Evolutionary conservation across 2,888 invertebrate species (phyloP).

Genomic region (Drosophila ezoana): DNA sequence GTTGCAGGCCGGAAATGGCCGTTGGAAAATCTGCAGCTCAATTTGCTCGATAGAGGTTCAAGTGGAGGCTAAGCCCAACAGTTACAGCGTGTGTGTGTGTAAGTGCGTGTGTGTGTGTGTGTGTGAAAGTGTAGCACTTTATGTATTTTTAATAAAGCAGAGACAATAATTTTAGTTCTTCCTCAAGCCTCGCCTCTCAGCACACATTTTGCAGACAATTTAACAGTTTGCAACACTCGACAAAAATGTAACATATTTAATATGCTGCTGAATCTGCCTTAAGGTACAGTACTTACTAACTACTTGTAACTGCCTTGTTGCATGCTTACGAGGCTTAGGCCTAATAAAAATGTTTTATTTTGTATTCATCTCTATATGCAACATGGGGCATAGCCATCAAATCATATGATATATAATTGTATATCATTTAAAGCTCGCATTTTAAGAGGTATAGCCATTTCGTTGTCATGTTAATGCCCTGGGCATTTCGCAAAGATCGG

Average conservation of each 20-base stretch:
- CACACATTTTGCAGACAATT: conserved; percentile 31
- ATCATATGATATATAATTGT: too few species aligned
- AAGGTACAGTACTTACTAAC: too few species aligned
- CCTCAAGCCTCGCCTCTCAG: conserved; percentile 1
- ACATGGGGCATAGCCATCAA: too few species aligned
- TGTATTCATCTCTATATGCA: too few species aligned
- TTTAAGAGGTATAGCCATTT: too few species aligned
- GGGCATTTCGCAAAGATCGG: too few species aligned
- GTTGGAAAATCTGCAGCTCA: conserved; percentile 27
- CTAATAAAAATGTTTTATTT: too few species aligned
- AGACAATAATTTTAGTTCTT: conserved; percentile 36
- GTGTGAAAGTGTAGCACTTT: conserved; percentile 1
- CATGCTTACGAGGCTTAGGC: too few species aligned
- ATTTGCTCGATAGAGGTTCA: conserved; percentile 12
- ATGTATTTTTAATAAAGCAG: conserved; percentile 47
- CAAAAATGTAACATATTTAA: conserved; percentile 19
- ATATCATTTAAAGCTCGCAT: too few species aligned
- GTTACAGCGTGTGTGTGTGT: neutral
- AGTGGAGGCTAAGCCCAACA: conserved; percentile 8
- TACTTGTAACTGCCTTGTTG: too few species aligned
- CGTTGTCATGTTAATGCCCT: too few species aligned
- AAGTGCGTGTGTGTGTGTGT: conserved; percentile 7
- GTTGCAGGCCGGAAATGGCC: conserved; percentile 53
- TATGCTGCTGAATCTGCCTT: conserved; percentile 9
- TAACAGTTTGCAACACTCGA: conserved; percentile 26